phyloP scores from a whole-genome alignment of 1,140 invertebrate genomes.

The Drosophila grimshawi region DNA sequence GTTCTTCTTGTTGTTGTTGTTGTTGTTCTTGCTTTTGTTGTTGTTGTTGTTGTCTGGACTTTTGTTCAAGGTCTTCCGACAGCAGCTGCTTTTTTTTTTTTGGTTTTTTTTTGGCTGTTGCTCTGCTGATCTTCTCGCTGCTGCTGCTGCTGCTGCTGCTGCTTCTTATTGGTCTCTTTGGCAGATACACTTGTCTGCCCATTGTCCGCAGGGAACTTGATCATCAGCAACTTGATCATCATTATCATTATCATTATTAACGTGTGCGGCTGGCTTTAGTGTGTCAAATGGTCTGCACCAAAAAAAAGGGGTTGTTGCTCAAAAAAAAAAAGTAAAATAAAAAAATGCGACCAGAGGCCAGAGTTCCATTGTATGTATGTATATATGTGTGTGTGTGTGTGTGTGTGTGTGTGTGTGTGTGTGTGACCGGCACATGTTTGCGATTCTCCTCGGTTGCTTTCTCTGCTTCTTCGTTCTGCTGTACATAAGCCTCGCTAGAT shows the following conservation, averaged over 20 bases:
- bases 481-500: conserved; percentile 52
- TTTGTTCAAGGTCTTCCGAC: conserved; percentile 69
- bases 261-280: conserved; percentile 54
- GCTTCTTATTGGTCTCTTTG: conserved; percentile 14
- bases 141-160: not conserved
- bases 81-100: conserved; percentile 62
- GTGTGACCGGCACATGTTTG: conserved; percentile 62
- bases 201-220: conserved; percentile 49
- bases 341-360: conserved; percentile 5
- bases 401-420: not conserved
- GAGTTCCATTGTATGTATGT: conserved; percentile 62
- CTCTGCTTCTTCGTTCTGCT: conserved; percentile 11
- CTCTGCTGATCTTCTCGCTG: not conserved
- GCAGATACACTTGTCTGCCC: conserved; percentile 79
- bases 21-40: conserved; percentile 40
- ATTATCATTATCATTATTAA: conserved; percentile 10
- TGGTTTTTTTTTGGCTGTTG: no score
- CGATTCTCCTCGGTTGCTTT: conserved; percentile 19
- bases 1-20: conserved; percentile 55
- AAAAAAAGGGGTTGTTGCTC: conserved; percentile 12
- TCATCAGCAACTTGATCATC: conserved; percentile 27
- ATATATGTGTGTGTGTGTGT: not conserved
- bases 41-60: conserved; percentile 38
- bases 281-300: conserved; percentile 74
- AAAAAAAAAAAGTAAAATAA: conserved; percentile 7